Percentiles rank a stretch among this genome's conserved stretches.
These are phyloP conservation scores for Ameiurus melas DNA, from an alignment of 2,113 vertebrate species.

Conservation along the genomic window DNA sequence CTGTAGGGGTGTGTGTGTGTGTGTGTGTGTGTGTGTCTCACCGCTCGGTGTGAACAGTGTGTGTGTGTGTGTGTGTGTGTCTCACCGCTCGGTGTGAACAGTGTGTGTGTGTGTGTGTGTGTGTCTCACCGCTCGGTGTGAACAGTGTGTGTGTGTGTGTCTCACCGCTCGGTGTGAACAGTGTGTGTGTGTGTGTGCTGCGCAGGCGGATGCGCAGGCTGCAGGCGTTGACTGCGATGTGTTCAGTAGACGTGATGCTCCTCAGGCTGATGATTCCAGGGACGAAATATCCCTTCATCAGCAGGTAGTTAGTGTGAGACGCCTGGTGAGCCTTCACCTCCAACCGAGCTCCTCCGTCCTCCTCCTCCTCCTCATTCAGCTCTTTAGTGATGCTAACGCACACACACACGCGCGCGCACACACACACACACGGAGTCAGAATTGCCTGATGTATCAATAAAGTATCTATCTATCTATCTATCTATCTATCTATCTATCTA, in stretches of 20 bases:
- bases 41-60: too few relatives aligned
- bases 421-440: slow-evolving; percentile 6
- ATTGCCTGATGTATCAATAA: neutral
- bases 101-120: neutral
- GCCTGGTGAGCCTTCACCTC: slow-evolving; percentile 87
- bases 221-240: slow-evolving; percentile 91
- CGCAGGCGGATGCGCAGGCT: slow-evolving; percentile 81
- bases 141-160: neutral
- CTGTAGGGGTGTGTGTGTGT: too few relatives aligned
- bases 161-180: slow-evolving; percentile 74
- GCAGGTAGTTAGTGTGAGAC: slow-evolving; percentile 94
- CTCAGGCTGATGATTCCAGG: slow-evolving; percentile 84
- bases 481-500: too few relatives aligned
- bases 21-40: neutral
- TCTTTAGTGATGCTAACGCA: slow-evolving; percentile 78
- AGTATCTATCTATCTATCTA: too few relatives aligned
- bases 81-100: too few relatives aligned
- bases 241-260: slow-evolving; percentile 86
- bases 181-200: slow-evolving; percentile 59
- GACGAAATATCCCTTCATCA: slow-evolving; percentile 87
- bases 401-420: slow-evolving; percentile 10
- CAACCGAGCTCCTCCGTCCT: slow-evolving; percentile 76
- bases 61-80: neutral
- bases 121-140: neutral
- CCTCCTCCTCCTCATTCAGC: slow-evolving; percentile 81